Base-by-base conservation (phyloP, 2,113 vertebrate genomes). In the Eulemur rufifrons region DNA sequence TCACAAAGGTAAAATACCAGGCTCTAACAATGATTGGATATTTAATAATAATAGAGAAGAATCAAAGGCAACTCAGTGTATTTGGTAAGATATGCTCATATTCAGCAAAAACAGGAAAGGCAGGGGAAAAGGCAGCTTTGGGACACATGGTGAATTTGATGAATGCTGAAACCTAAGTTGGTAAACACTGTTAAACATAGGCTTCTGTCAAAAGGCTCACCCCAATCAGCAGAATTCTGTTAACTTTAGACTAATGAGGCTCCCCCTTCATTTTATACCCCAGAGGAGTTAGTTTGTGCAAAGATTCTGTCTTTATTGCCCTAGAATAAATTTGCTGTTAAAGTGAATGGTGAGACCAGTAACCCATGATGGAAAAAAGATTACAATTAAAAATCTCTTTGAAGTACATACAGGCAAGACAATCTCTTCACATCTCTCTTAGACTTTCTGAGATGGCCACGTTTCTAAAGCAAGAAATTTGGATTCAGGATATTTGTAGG, bases 221-320 rank as follows among this genome's bases (percentile, higher is more conserved):
- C 13, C 12, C 34, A 81, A 17, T 83, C 73, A 91, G 52, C 3
- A 74, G 74, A 74, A 13, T 87, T 89, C 50, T 91, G 32, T 69
- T 89, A 78, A 84, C 47, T 90, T 95, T 90, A 97, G n/a, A 86
- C 32, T 92, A 95, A 89, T 80, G 52, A 90, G 81, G n/a, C 54
- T 21, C 54, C 54, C 20, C 20, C 54, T 20, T 86, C 29, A 52
- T 73, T 95, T 68, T 86, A 56, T 89, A 77, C 4, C 27, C 32
- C 27, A 82, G 73, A 93, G 52, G 29, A 91, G 29, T 76, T 81
- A 89, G 90, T 1, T 29, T 93, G 3, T 63, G 27, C 45, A 56
- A 56, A 56, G 54, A 56, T 56, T 56, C 54, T 56, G 54, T 56
- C 54, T 56, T 56, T 10, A 27, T 6, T 59, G 7, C 21, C 18